A percentile compares a stretch with the other conserved stretches of the same genome.
Conservation (phyloP, 2,797 vertebrate species). For the Diceros bicornis region DNA sequence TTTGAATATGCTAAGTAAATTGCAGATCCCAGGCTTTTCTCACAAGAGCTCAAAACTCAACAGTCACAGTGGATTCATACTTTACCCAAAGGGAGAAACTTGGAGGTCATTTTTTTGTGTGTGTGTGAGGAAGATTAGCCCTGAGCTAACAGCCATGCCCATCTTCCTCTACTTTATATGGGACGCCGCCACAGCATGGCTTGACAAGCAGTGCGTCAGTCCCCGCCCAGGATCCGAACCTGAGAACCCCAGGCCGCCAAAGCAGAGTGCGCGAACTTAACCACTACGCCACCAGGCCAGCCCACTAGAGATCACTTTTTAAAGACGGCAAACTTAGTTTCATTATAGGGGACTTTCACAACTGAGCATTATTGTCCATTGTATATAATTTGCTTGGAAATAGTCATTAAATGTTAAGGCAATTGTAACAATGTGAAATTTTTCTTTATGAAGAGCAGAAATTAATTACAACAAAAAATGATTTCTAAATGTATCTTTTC, state of each 20-base stretch:
- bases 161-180: too few species aligned
- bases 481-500: neutral
- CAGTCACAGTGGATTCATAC: neutral
- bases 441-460: conserved; percentile 27
- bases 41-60: neutral
- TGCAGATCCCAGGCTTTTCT: neutral
- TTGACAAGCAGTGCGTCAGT: too few species aligned
- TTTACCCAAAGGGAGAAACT: conserved; percentile 52
- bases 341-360: neutral
- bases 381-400: neutral
- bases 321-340: conserved; percentile 40
- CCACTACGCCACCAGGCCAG: too few species aligned
- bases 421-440: conserved; percentile 34
- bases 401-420: conserved; percentile 16
- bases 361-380: neutral
- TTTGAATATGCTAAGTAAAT: neutral
- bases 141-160: too few species aligned
- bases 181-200: too few species aligned
- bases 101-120: neutral
- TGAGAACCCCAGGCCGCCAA: too few species aligned
- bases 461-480: neutral
- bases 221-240: too few species aligned
- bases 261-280: too few species aligned
- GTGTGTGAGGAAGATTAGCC: too few species aligned
- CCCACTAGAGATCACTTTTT: neutral